Base-by-base conservation (phyloP, 2,888 invertebrate genomes). In the Philereme vetulata region DNA sequence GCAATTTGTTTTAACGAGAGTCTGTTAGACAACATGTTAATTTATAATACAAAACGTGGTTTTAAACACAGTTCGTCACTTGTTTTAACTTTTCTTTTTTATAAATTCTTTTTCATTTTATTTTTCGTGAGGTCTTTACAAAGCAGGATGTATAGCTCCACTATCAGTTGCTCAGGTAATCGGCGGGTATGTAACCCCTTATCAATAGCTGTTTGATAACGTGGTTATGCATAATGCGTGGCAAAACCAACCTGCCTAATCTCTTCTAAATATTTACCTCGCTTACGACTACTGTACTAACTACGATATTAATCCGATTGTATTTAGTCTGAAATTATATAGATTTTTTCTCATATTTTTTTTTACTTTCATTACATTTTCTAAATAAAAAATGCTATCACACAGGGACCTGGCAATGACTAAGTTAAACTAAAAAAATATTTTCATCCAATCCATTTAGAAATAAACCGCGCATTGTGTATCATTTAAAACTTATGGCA, bases 121-220 rank as follows among this genome's bases (percentile, higher is more conserved):
- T 21, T 21, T 7, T n/a, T 10, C 7, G 33, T n/a, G n/a, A 53
- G n/a, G 49, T 55, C 48, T 55, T 8, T 43, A 8, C 46, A 11
- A 46, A 53, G 35, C 56, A 57, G 55, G 57, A 60, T 62, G 56
- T 66, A 44, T 49, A 21, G 51, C 21, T 51, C 46, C 49, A 62
- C 58, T 67, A 64, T 64, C 64, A 45, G 10, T 46, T 47, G 35
- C 32, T 64, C 55, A 57, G 62, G 54, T 62, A 62, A 61, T 57
- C 56, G 47, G 47, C 42, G 11, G 42, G 44, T 49, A 45, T 51
- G 51, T 62, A 56, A 40, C 44, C 21, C 33, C 57, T 67, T 67
- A 67, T 69, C 69, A 60, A 58, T 61, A 65, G 59, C 6, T 43
- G 10, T 35, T 42, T 53, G 69, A 67, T 69, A 69, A 67, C 46